Evolutionary conservation across 2,797 vertebrate species (phyloP), one percentile per base, ranked within the genome.

Genomic region (Enteromius treurensis): DNA sequence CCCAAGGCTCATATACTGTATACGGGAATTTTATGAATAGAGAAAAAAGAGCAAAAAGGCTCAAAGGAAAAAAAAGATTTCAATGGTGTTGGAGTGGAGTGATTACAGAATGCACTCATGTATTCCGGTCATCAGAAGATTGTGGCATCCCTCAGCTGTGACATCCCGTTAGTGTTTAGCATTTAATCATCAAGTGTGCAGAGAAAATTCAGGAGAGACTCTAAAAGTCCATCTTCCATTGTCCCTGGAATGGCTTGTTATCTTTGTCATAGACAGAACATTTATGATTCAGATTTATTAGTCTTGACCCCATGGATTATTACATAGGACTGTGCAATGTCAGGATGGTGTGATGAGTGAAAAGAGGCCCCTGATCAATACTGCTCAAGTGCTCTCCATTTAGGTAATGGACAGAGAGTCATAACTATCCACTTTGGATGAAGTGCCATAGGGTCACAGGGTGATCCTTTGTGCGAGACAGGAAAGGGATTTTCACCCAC

Each of bases 331-430:
- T 81, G 69, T 67, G 78, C 79, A 85, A 85, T 73, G 51, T 73
- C 80, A 83, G 80, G 58, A 55, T 21, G 90, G 93, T 88, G 74
- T 82, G 85, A 88, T 90, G 77, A 73, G 91, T 94, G 92, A 93
- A 91, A 69, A 93, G 91, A 86, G 91, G 88, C 83, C 85, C 14
- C 87, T 94, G 92, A 95, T 95, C 93, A 93, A 95, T 94, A 92
- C 60, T 53, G 68, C 85, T 90, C 85, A 87, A 94, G 91, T 93
- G 89, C 91, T 95, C 93, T 95, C 95, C 94, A 96, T 96, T 97
- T 96, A 93, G 92, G 93, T 97, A 97, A 97, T 96, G 95, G 96
- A 91, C 88, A 92, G 88, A 86, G 93, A 90, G 94, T 95, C 94
- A 93, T 95, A 94, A 91, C 92, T 90, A 85, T 93, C 94, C 91